Evolutionary conservation across 30 jellyfish, hydroid and myxozoan species (phyloP), one percentile per base, ranked within the genome.

Genomic region (Nemopilema nomurai): DNA sequence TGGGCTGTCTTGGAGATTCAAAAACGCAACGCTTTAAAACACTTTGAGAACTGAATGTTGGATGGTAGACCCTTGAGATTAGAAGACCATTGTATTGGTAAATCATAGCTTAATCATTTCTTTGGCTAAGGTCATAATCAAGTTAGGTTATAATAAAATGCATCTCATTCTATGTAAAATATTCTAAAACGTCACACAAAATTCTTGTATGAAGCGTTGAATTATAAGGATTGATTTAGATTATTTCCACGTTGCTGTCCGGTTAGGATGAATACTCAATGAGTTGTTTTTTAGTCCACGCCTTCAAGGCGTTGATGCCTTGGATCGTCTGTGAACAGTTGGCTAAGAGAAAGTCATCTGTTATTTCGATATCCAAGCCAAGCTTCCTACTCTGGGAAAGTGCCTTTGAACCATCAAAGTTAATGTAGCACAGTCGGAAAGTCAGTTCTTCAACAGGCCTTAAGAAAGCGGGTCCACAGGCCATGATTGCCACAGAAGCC

Each of bases 391-490:
- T 71, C 27, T 31, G 86, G 22, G 73, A 80, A 28, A 83, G 82
- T 6, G 91, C 91, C 19, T 71, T 83, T 70, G 41, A 25, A 1
- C 91, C 91, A 71, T 83, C 91, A 72, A 83, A 83, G 24, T 83
- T 83, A 21, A 83, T 71, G 76, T 17, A 83, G 49, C 91, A 83
- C 19, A 83, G 82, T 7, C 91, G 79, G 49, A 83, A 83, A 9
- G 91, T 69, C 71, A 83, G 65, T 57, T 83, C 91, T 30, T 28
- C 74, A 28, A 70, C 86, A 0, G 91, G 91, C 69, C 91, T 67
- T 20, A 83, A 30, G 62, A 83, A 83, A 23, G 91, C 91, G 49
- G 86, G 91, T 23, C 91, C 91, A 71, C 91, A 83, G 8, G 91
- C 91, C 69, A 83, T 13, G 19, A 71, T 16, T 71, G 91, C 74